Evolutionary conservation across 35 echinoderm and acorn worm species (phyloP).

Genomic region (Holothuria glaberrima): DNA sequence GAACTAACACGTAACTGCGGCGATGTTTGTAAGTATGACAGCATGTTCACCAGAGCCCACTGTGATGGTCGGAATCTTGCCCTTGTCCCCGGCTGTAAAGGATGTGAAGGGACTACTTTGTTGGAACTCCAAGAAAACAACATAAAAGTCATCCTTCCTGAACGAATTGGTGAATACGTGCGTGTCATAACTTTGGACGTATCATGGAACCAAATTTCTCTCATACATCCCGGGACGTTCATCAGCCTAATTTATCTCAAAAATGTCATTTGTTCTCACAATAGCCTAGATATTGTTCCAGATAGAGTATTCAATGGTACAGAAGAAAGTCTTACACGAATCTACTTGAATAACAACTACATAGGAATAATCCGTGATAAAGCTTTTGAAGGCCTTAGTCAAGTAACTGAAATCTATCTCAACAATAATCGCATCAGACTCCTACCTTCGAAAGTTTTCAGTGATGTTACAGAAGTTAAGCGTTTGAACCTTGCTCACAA

Average conservation of each 20-base stretch:
- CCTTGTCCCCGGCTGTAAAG: background rate
- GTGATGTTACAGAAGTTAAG: background rate
- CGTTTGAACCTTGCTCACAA: background rate
- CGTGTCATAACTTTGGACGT: background rate
- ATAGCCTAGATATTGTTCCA: background rate
- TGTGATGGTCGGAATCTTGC: background rate
- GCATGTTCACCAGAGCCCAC: background rate
- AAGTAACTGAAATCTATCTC: background rate
- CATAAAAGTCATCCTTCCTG: background rate
- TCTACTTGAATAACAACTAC: constrained; percentile 8
- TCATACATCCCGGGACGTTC: background rate
- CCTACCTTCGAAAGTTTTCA: background rate
- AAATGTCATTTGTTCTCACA: background rate
- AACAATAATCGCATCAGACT: background rate
- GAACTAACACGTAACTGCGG: background rate
- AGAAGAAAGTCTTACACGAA: background rate
- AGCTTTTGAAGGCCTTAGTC: background rate
- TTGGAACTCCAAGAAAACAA: background rate
- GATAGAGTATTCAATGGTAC: background rate
- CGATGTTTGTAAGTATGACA: background rate
- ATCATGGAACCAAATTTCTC: background rate
- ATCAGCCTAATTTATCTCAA: background rate
- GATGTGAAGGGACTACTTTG: background rate
- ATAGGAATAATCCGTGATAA: background rate
- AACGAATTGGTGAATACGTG: background rate